Conservation (phyloP, 2,888 invertebrate species). For the Minunthozetes semirufus region DNA sequence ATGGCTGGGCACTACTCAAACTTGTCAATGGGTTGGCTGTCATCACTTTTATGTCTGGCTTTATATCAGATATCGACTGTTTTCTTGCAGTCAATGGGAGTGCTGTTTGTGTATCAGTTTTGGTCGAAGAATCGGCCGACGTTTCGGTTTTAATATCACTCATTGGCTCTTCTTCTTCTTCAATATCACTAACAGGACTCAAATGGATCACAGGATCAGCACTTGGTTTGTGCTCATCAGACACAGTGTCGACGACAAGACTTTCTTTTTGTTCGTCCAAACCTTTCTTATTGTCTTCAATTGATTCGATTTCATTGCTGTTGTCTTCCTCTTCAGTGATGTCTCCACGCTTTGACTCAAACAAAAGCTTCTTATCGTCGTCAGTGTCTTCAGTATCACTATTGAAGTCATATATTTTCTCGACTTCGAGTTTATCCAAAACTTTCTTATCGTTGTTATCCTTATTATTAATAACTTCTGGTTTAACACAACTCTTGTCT, state of each 20-base stretch:
- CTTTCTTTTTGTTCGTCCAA: too few species aligned
- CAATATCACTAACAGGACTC: slow-evolving; percentile 20
- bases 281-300: too few species aligned
- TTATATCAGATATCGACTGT: background rate
- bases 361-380: background rate
- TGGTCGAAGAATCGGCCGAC: background rate
- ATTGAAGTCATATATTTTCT: background rate
- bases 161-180: background rate
- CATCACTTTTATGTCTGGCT: background rate
- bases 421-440: background rate
- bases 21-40: background rate
- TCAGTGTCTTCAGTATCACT: slow-evolving; percentile 20
- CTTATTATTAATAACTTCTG: slow-evolving; percentile 4
- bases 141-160: slow-evolving; percentile 15
- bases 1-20: background rate
- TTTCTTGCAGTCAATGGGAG: background rate
- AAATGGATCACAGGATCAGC: slow-evolving; percentile 25
- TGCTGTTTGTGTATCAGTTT: background rate
- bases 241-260: background rate
- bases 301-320: background rate
- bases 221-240: background rate
- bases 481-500: background rate
- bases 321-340: slow-evolving; percentile 8
- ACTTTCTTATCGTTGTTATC: background rate
- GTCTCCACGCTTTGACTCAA: background rate